A percentile compares a stretch with the other conserved stretches of the same genome.
Evolutionary conservation across 2,797 vertebrate genomes (phyloP).

Genomic region (Falco columbarius): DNA sequence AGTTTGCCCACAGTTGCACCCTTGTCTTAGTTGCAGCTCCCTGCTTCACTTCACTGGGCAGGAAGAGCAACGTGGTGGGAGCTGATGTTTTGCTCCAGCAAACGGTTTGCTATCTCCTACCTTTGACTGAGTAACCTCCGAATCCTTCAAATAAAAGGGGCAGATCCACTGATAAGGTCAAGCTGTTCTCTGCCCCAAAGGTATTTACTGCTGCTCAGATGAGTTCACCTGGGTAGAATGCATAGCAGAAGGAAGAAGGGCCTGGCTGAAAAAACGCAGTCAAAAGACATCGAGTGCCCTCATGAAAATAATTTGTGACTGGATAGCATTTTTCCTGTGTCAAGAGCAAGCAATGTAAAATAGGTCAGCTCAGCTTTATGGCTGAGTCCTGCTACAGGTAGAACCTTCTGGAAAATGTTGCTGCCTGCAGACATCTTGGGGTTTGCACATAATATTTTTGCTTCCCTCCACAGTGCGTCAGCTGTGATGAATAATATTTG

Average conservation of each 20-base stretch:
- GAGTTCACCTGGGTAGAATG: neutral
- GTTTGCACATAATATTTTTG: neutral
- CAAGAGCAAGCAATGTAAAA: neutral
- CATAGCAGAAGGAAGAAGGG: neutral
- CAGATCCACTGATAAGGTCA: neutral
- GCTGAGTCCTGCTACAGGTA: neutral
- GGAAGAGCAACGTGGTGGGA: rapidly evolving
- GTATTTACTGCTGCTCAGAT: neutral
- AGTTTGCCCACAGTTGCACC: neutral
- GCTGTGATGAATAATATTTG: rapidly evolving
- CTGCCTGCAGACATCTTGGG: neutral
- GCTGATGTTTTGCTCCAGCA: neutral
- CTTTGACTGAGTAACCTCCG: neutral
- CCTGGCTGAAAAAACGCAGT: neutral
- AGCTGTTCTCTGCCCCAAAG: neutral
- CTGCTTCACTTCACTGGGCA: neutral
- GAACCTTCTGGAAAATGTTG: neutral
- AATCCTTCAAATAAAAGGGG: neutral
- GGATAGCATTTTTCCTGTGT: neutral
- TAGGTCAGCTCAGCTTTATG: neutral
- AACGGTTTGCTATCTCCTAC: neutral
- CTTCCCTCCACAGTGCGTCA: neutral
- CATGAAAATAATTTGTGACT: neutral
- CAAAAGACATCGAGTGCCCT: neutral
- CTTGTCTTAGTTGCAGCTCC: neutral